Percentiles rank a stretch among this genome's conserved stretches.
phyloP scores from a whole-genome alignment of 35 echinoderm and acorn worm species.

The Ophiothrix spiculata region DNA sequence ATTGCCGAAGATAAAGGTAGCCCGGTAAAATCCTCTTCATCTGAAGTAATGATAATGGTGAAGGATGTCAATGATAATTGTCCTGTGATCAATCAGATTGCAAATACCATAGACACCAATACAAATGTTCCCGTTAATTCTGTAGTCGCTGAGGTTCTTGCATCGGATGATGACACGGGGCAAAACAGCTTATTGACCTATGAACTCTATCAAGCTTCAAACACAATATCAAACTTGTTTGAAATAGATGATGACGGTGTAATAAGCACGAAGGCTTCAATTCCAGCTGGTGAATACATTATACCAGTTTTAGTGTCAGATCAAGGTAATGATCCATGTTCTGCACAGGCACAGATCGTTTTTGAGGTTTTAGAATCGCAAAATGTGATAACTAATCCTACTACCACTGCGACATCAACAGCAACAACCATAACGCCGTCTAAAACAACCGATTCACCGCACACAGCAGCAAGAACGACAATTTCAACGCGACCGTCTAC shows the following conservation, averaged over 20 bases:
- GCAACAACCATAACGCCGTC: background rate
- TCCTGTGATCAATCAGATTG: background rate
- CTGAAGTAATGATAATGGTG: background rate
- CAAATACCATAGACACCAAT: background rate
- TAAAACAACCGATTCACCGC: background rate
- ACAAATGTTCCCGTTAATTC: background rate
- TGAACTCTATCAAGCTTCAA: background rate
- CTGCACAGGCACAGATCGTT: background rate
- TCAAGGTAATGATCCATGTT: background rate
- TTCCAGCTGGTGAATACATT: background rate
- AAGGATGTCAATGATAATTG: background rate
- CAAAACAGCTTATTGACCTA: background rate
- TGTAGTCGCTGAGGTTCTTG: background rate
- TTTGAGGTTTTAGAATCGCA: no score
- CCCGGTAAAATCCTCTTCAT: background rate
- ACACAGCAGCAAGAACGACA: background rate
- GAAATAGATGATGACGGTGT: background rate
- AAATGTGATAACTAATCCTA: background rate
- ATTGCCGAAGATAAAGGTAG: background rate
- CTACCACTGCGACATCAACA: background rate
- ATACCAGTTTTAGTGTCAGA: background rate
- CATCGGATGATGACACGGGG: background rate
- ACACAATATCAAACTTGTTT: background rate
- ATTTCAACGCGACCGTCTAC: background rate
- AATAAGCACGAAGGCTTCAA: background rate